Conservation (phyloP, 2,113 vertebrate species). For the Meriones unguiculatus region DNA sequence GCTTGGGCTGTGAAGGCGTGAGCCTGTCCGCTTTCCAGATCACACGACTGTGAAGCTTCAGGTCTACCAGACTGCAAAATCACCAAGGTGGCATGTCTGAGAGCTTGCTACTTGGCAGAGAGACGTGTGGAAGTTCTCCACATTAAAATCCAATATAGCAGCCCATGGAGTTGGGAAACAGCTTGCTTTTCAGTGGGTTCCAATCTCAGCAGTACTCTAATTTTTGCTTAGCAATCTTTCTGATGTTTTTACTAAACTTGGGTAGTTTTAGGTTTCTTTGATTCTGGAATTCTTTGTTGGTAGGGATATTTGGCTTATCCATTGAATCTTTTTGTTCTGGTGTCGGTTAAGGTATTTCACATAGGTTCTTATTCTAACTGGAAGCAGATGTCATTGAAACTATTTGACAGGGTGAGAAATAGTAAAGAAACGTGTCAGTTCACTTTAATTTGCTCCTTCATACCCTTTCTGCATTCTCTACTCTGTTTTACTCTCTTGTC, state of each 20-base stretch:
- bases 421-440: not conserved
- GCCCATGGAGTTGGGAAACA: not conserved
- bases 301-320: not conserved
- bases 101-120: not conserved
- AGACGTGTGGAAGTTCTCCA: conserved; percentile 4
- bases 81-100: not conserved
- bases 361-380: not conserved
- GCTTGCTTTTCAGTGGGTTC: not conserved
- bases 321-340: not conserved
- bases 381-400: not conserved
- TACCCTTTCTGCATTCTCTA: not conserved
- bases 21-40: not conserved
- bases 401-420: not conserved
- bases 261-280: conserved; percentile 27
- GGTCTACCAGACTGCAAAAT: not conserved
- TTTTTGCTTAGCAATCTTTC: conserved; percentile 26
- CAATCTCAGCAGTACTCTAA: not conserved
- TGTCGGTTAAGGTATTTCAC: not conserved
- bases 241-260: conserved; percentile 4
- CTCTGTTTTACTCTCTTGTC: not conserved
- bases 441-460: not conserved
- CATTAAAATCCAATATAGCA: conserved; percentile 17
- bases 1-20: not conserved
- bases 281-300: not conserved
- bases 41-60: not conserved